Percentiles rank a stretch among this genome's conserved stretches.
phyloP scores from a whole-genome alignment of 64 coral and sea anemone species.

The Platygyra sinensis region DNA sequence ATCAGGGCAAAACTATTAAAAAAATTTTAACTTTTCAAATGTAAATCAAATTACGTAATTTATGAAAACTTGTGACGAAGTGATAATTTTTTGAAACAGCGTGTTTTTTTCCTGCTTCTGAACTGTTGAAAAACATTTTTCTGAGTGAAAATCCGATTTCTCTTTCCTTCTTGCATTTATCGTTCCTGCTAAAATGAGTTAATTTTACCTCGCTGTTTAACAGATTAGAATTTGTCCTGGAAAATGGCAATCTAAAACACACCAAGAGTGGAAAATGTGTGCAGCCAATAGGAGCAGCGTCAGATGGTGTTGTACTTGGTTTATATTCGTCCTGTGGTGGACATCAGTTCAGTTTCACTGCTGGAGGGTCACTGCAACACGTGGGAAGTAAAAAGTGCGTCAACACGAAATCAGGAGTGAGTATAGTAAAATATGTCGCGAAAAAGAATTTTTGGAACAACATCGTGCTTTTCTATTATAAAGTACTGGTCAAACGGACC shows the following conservation, averaged over 20 bases:
- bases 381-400: slow-evolving; percentile 84
- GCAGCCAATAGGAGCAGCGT: slow-evolving; percentile 19
- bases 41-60: too few relatives aligned
- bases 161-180: too few relatives aligned
- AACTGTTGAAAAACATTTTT: too few relatives aligned
- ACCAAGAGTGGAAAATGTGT: slow-evolving; percentile 78
- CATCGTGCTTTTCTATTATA: not conserved
- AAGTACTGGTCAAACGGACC: too few relatives aligned
- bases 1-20: too few relatives aligned
- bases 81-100: too few relatives aligned
- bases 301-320: slow-evolving; percentile 78
- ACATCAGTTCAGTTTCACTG: slow-evolving; percentile 95
- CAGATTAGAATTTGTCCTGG: slow-evolving; percentile 79
- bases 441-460: not conserved
- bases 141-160: too few relatives aligned
- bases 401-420: slow-evolving; percentile 78
- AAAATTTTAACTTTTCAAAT: too few relatives aligned
- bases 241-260: slow-evolving; percentile 79
- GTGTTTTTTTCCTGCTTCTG: too few relatives aligned
- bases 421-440: not conserved
- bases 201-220: not conserved
- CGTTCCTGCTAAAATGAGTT: not conserved
- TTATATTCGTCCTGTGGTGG: slow-evolving; percentile 68
- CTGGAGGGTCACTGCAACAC: slow-evolving; percentile 93
- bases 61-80: too few relatives aligned